Evolutionary conservation across 2,797 vertebrate species (phyloP).

Genomic region (Thaleichthys pacificus): DNA sequence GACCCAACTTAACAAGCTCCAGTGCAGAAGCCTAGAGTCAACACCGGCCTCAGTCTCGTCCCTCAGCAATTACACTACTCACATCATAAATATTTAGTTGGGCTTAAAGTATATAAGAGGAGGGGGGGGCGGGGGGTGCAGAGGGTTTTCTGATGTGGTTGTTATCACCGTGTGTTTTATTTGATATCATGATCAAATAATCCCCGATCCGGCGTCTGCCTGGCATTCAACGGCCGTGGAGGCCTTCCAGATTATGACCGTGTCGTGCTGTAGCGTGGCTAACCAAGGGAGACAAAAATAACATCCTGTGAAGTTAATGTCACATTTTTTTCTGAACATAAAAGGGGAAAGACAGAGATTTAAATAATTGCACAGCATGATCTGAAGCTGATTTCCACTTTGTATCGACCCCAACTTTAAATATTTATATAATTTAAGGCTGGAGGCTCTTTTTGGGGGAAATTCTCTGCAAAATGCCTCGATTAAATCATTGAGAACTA

Average conservation of each 20-base stretch:
- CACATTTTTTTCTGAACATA: not conserved
- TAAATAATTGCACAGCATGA: not conserved
- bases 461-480: not conserved
- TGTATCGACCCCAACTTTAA: too few relatives aligned
- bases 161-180: not conserved
- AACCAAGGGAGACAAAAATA: not conserved
- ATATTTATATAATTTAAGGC: too few relatives aligned
- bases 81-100: constrained; percentile 26
- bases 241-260: too few relatives aligned
- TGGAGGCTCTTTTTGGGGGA: not conserved
- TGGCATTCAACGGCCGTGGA: not conserved
- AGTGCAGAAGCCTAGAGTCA: constrained; percentile 21
- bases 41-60: constrained; percentile 11
- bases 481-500: not conserved
- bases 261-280: too few relatives aligned
- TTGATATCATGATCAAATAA: constrained; percentile 4
- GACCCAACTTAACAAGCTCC: constrained; percentile 23
- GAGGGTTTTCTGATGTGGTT: constrained; percentile 7
- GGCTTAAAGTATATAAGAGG: not conserved
- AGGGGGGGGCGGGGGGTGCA: not conserved
- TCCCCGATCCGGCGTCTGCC: not conserved
- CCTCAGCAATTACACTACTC: constrained; percentile 26
- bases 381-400: too few relatives aligned
- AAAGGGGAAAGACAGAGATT: not conserved
- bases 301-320: not conserved